A percentile compares a stretch with the other conserved stretches of the same genome.
Evolutionary conservation across 2,113 vertebrate species (phyloP).

Genomic region (Ia io): DNA sequence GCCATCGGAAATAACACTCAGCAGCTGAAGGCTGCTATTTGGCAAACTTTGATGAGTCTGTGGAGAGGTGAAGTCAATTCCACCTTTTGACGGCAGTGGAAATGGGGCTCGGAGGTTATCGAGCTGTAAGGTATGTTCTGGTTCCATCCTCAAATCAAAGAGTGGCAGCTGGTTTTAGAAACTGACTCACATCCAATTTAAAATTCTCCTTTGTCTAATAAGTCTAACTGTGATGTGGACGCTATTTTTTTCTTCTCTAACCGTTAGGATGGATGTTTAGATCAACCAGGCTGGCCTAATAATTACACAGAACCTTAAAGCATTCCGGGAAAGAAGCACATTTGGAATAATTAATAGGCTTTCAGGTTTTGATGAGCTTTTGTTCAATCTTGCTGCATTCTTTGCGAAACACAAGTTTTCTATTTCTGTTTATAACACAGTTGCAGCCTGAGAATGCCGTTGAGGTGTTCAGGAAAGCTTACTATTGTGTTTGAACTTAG

Average conservation of each 20-base stretch:
- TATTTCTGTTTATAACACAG: background rate
- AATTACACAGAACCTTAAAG: background rate
- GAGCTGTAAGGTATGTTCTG: background rate
- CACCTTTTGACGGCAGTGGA: conserved; percentile 39
- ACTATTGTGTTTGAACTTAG: background rate
- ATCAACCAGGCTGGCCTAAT: background rate
- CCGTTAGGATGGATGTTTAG: background rate
- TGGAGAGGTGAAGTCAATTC: background rate
- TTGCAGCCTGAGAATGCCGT: background rate
- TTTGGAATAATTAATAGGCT: background rate
- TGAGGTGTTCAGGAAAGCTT: background rate
- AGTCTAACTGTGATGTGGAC: background rate
- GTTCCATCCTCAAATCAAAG: conserved; percentile 21
- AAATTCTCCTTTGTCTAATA: background rate
- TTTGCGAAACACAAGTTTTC: background rate
- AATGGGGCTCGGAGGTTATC: background rate
- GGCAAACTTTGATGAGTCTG: conserved; percentile 39
- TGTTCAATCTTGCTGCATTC: background rate
- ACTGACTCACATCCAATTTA: background rate
- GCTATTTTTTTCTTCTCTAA: background rate
- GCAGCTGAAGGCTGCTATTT: conserved; percentile 44
- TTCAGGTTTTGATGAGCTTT: background rate
- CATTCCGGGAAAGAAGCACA: background rate
- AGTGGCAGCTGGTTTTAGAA: background rate
- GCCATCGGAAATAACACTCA: conserved; percentile 19